phyloP scores from a whole-genome alignment of 2,113 vertebrate species.

The Glareola pratincola region DNA sequence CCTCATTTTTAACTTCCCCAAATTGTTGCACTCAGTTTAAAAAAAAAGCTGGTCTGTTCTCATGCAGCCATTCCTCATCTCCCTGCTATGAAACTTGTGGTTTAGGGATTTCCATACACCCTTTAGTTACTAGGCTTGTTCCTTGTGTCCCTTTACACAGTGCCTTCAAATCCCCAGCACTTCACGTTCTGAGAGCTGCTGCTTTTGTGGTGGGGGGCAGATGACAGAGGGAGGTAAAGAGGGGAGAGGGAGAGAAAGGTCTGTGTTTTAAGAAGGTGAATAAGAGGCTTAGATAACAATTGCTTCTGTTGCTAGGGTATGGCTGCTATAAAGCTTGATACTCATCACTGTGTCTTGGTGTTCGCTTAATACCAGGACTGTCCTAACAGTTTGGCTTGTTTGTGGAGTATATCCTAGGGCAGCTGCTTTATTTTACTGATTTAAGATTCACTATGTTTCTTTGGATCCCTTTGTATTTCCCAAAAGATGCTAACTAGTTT shows the following conservation, averaged over 20 bases:
- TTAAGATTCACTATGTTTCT: neutral
- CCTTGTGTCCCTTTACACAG: neutral
- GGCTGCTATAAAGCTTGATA: neutral
- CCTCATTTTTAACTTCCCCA: neutral
- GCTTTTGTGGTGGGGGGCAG: neutral
- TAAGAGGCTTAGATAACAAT: neutral
- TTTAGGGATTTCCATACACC: neutral
- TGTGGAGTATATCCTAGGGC: neutral
- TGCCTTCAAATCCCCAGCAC: neutral
- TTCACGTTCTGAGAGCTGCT: neutral
- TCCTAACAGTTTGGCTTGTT: neutral
- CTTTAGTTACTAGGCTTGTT: neutral
- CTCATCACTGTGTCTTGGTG: neutral
- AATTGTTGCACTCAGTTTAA: neutral
- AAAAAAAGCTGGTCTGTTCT: neutral
- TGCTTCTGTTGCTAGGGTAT: neutral
- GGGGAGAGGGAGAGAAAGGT: neutral
- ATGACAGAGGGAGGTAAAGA: neutral
- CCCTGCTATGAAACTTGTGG: neutral
- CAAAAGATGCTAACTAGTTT: neutral
- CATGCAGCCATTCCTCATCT: neutral
- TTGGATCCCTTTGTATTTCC: neutral
- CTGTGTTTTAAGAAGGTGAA: neutral
- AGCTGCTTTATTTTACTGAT: neutral
- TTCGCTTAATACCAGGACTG: neutral